Evolutionary conservation across 2,113 vertebrate species (phyloP).

Genomic region (crab-eating macaque (Macaca fascicularis)): DNA sequence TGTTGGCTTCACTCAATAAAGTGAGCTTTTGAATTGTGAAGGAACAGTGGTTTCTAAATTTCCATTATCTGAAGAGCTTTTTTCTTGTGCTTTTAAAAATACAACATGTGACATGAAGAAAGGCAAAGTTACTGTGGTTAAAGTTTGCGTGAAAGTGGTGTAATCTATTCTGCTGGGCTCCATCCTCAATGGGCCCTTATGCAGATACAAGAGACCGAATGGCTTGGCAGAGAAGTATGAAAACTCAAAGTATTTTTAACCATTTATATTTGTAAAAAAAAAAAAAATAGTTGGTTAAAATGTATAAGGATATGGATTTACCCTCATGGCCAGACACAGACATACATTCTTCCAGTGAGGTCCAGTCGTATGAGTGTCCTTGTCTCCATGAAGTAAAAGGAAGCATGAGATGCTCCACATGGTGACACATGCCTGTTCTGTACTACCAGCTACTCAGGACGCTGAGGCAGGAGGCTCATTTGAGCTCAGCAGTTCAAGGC

Average conservation of each 20-base stretch:
- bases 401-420: not conserved
- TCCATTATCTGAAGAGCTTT: not conserved
- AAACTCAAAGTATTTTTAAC: not conserved
- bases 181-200: not conserved
- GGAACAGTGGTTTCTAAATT: not conserved
- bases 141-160: not conserved
- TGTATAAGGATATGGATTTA: not conserved
- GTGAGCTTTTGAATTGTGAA: not conserved
- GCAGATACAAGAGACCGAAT: not conserved
- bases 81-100: not conserved
- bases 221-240: not conserved
- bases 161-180: not conserved
- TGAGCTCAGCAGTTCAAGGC: not conserved
- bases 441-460: not conserved
- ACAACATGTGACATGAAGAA: not conserved
- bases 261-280: not conserved
- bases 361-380: not conserved
- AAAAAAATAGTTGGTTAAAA: not conserved
- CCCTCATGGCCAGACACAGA: not conserved
- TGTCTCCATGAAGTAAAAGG: not conserved
- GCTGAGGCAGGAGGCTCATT: not conserved
- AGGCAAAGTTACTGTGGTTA: not conserved
- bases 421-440: not conserved
- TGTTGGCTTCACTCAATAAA: not conserved
- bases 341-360: rapidly evolving